Evolutionary conservation across 2,113 vertebrate genomes (phyloP).

Genomic region (Forbesichthys agassizii): DNA sequence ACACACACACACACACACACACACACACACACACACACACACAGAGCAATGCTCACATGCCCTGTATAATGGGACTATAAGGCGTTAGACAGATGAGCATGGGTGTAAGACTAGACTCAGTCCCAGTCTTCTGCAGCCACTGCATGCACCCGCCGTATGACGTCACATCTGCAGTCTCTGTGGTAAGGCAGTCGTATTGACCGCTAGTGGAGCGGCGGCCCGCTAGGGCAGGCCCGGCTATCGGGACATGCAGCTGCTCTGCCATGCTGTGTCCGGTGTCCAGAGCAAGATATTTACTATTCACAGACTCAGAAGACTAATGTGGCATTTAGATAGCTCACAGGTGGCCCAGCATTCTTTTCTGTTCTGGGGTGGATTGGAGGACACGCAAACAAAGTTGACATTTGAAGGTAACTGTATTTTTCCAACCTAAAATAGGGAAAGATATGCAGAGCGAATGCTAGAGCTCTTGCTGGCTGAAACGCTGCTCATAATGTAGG

Average conservation of each 20-base stretch:
- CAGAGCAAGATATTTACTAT: constrained; percentile 62
- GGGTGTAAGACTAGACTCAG: constrained; percentile 49
- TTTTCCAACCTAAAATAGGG: constrained; percentile 15
- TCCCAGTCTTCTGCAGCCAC: not conserved
- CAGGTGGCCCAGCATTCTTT: constrained; percentile 57
- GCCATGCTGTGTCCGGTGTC: constrained; percentile 54
- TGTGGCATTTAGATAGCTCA: constrained; percentile 62
- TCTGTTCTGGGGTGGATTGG: constrained; percentile 46
- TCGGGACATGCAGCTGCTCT: constrained; percentile 66
- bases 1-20: constrained; percentile 21
- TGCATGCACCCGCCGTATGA: constrained; percentile 38
- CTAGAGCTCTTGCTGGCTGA: constrained; percentile 1
- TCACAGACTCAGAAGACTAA: constrained; percentile 62
- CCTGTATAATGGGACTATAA: constrained; percentile 7
- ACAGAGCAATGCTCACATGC: not conserved
- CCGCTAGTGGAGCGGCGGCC: not conserved
- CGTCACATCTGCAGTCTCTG: constrained; percentile 52
- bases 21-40: constrained; percentile 13
- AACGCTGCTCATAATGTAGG: not conserved
- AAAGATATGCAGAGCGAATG: constrained; percentile 25
- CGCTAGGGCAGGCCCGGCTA: constrained; percentile 52
- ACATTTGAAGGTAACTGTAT: constrained; percentile 53
- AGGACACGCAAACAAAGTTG: constrained; percentile 62
- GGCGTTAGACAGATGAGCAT: constrained; percentile 57
- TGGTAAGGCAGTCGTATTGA: constrained; percentile 8